Conservation (phyloP, 1,140 invertebrate genomes). For the Drosophila jambulina region DNA sequence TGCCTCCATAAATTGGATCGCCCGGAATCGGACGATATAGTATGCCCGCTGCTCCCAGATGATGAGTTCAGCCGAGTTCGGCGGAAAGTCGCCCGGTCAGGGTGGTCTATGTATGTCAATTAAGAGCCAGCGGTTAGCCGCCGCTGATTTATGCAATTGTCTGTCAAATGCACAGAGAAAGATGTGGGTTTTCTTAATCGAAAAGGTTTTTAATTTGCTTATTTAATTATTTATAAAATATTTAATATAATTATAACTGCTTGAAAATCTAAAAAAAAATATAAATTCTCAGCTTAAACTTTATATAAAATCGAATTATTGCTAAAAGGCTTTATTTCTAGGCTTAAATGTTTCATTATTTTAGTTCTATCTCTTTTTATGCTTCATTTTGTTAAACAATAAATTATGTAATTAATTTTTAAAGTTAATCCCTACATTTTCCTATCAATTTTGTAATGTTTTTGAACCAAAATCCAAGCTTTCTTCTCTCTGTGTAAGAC, state of each 20-base stretch:
- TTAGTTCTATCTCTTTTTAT: background rate
- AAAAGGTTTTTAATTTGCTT: background rate
- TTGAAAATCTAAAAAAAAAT: background rate
- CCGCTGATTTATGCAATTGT: constrained; percentile 79
- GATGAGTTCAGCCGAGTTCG: constrained; percentile 47
- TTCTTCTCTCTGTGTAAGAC: constrained; percentile 10
- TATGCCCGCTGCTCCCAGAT: background rate
- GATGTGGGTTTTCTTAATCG: background rate
- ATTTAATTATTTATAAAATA: background rate
- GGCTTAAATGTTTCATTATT: background rate
- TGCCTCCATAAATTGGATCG: constrained; percentile 70
- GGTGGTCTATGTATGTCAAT: constrained; percentile 80
- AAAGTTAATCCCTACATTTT: background rate
- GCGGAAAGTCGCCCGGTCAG: constrained; percentile 64
- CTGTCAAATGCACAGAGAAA: constrained; percentile 26
- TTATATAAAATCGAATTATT: background rate
- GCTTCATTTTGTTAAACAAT: background rate
- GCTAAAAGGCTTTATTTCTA: background rate
- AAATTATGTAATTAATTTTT: too few relatives aligned
- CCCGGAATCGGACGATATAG: constrained; percentile 30
- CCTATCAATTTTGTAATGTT: accelerated
- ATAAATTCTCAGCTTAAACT: background rate
- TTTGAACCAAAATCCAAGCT: background rate
- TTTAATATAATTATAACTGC: background rate
- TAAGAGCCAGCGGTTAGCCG: constrained; percentile 54